Evolutionary conservation across 2,888 invertebrate species (phyloP).

Genomic region (Itoplectis maculator): DNA sequence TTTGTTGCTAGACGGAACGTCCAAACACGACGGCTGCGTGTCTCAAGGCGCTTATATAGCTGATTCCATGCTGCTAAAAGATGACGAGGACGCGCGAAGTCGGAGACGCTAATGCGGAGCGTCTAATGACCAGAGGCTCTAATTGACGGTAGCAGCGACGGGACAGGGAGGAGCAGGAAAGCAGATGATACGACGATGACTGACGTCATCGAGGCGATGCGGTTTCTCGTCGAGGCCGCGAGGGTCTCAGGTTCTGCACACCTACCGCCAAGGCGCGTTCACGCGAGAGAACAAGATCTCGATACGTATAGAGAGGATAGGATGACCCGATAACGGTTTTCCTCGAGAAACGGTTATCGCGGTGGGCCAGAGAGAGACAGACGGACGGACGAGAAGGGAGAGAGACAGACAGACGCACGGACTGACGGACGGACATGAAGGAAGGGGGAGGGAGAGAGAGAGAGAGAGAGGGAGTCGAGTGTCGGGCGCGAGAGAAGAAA

Average conservation of each 20-base stretch:
- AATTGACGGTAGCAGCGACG: constrained; percentile 49
- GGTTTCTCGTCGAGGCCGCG: constrained; percentile 36
- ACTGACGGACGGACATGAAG: constrained; percentile 24
- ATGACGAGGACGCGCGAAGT: constrained; percentile 48
- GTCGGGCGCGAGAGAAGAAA: constrained; percentile 24
- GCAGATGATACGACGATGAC: constrained; percentile 15
- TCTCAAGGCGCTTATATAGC: neutral
- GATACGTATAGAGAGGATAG: constrained; percentile 70
- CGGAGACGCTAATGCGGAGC: constrained; percentile 39
- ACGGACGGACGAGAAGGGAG: too few relatives aligned
- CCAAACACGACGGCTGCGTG: neutral
- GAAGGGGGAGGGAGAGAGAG: constrained; percentile 8
- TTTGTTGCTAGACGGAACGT: neutral
- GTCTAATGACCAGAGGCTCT: constrained; percentile 54
- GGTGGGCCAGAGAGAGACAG: constrained; percentile 54
- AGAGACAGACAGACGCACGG: neutral
- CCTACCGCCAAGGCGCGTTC: constrained; percentile 17
- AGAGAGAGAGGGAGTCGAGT: constrained; percentile 22
- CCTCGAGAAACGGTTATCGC: constrained; percentile 77
- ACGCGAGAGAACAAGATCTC: constrained; percentile 61
- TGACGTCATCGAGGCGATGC: constrained; percentile 15
- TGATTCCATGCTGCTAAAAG: too few relatives aligned
- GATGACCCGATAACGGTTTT: constrained; percentile 78
- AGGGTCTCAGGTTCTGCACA: constrained; percentile 27
- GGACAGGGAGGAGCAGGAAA: neutral